Percentiles rank a stretch among this genome's conserved stretches.
Evolutionary conservation across 2,113 vertebrate species (phyloP).

Genomic region (Cranoglanis bouderius): DNA sequence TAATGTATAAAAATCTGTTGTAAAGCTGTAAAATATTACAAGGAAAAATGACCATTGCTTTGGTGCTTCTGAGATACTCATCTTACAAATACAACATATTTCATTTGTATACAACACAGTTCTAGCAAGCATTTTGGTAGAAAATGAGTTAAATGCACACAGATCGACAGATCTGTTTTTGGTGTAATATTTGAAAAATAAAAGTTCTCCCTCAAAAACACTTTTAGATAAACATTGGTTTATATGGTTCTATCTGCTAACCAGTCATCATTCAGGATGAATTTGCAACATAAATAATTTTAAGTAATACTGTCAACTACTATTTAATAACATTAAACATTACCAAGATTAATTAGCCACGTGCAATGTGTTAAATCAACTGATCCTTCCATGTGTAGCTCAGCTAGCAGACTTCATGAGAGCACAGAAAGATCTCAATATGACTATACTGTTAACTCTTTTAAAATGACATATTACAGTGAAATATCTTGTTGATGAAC

Average conservation of each 20-base stretch:
- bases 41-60: not conserved
- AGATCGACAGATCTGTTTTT: not conserved
- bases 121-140: not conserved
- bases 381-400: not conserved
- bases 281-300: conserved; percentile 6
- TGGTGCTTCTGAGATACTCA: not conserved
- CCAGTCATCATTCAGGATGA: not conserved
- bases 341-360: not conserved
- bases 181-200: not conserved
- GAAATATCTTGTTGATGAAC: not conserved
- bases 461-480: not conserved
- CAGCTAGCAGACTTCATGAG: not conserved
- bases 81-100: not conserved
- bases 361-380: not conserved
- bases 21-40: not conserved
- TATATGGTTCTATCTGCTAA: not conserved
- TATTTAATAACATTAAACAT: not conserved
- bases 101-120: not conserved
- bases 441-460: not conserved
- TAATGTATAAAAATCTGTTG: not conserved
- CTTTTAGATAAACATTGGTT: not conserved
- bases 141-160: not conserved
- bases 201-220: not conserved
- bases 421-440: not conserved
- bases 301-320: not conserved